Conservation (phyloP, 2,888 invertebrate genomes). For the Disparrhopalites patrizii region DNA sequence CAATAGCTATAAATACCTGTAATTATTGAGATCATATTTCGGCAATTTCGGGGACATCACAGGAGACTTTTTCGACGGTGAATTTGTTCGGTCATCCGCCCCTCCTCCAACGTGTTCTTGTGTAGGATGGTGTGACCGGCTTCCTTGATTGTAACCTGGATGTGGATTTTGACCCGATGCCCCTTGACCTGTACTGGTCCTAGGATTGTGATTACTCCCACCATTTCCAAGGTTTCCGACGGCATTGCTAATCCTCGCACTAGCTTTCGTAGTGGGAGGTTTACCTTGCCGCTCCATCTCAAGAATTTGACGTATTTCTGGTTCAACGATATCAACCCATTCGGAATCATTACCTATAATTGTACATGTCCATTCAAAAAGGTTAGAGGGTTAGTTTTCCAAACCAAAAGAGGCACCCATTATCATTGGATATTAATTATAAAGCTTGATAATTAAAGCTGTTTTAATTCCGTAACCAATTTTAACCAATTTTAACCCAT, state of each 20-base stretch:
- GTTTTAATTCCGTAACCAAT: no score
- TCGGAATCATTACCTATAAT: slow-evolving; percentile 63
- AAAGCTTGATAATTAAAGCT: no score
- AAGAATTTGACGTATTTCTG: slow-evolving; percentile 60
- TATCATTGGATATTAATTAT: no score
- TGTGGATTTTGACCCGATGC: slow-evolving; percentile 9
- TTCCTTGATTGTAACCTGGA: slow-evolving; percentile 8
- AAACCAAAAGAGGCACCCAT: no score
- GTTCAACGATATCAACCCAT: slow-evolving; percentile 77
- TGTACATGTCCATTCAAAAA: no score
- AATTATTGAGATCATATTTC: slow-evolving; percentile 47
- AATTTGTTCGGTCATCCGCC: slow-evolving; percentile 33
- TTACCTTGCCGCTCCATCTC: slow-evolving; percentile 37
- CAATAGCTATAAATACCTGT: no score
- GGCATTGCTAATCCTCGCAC: slow-evolving; percentile 14
- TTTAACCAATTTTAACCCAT: neutral
- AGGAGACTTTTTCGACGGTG: slow-evolving; percentile 35
- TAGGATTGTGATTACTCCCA: neutral
- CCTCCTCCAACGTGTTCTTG: slow-evolving; percentile 13
- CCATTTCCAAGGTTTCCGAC: neutral
- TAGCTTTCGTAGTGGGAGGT: slow-evolving; percentile 16
- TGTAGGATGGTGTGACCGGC: slow-evolving; percentile 4
- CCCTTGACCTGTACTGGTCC: slow-evolving; percentile 2
- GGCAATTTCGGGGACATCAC: slow-evolving; percentile 40
- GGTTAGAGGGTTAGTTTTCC: no score